Percentiles rank a stretch among this genome's conserved stretches.
These are phyloP conservation scores for Chamaea fasciata DNA, from an alignment of 2,113 vertebrate genomes.

Conservation along the genomic window DNA sequence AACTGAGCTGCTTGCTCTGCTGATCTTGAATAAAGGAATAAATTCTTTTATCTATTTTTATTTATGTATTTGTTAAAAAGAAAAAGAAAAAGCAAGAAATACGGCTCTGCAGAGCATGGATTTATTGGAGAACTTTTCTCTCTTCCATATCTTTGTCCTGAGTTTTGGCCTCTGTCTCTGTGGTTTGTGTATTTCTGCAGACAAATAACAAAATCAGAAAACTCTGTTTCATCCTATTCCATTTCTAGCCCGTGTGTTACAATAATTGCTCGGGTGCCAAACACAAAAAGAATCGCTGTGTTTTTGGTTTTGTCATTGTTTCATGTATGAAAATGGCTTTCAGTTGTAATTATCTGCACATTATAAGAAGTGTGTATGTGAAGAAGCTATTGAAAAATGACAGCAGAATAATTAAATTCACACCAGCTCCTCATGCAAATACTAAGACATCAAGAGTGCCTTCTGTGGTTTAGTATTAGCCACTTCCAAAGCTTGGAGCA, in stretches of 20 bases:
- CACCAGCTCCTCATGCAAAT: neutral
- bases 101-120: neutral
- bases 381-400: slow-evolving; percentile 37
- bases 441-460: neutral
- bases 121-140: neutral
- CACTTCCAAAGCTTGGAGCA: neutral
- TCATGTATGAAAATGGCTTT: slow-evolving; percentile 48
- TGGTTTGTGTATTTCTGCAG: neutral
- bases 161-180: neutral
- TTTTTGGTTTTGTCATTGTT: slow-evolving; percentile 34
- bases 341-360: slow-evolving; percentile 18
- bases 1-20: neutral
- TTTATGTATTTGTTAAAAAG: neutral
- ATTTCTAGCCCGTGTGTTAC: neutral
- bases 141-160: neutral
- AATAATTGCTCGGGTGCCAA: neutral
- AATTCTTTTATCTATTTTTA: neutral
- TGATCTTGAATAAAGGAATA: neutral
- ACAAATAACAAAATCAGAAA: neutral
- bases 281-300: neutral
- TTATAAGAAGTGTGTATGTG: neutral
- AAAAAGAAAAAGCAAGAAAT: neutral
- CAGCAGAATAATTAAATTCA: slow-evolving; percentile 39
- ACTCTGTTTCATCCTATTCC: neutral
- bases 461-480: neutral